Base-by-base conservation (phyloP, 2,888 invertebrate species). In the Ormyrus nitidulus region DNA sequence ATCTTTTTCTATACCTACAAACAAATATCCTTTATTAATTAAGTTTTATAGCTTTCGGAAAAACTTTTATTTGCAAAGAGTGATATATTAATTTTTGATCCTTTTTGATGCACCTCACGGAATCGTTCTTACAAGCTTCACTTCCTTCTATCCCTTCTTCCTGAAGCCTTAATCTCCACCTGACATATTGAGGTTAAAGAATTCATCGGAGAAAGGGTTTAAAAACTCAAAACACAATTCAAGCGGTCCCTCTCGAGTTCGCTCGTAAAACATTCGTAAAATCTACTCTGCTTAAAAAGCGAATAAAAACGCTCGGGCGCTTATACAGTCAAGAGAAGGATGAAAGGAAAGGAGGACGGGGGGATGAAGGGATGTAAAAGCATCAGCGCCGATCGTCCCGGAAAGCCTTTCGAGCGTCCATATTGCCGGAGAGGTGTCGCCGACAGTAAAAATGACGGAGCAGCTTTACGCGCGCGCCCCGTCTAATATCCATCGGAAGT, bases 401-500 rank as follows among this genome's bases (percentile, higher is more conserved):
- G 53, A 56, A 73, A 56, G n/a, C 51, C 34, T 34, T 34, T 34
- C 4, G 34, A 34, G 34, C 34, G 34, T 34, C 34, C 34, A 34
- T 34, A 34, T 34, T 34, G 34, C 34, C 34, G 34, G 34, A 34
- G 34, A 34, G 49, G 19, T 8, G 56, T n/a, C 54, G 68, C 51
- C 75, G 68, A 62, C 58, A 13, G 77, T 70, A 77, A 77, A 77
- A 77, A 77, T 70, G 70, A 77, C 64, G 58, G 77, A 69, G 70
- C 77, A 77, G 77, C 70, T 77, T 77, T 77, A 64, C 65, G 71
- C 70, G 77, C 49, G 62, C 19, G 46, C 8, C 58, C 8, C 65
- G 56, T 78, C 73, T 78, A 73, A 78, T 78, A 78, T 78, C 78
- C 73, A 78, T 72, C 68, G 73, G 61, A 78, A 68, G 68, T 58